phyloP scores from a whole-genome alignment of 2,888 invertebrate species.

The Dysmachus trigonus region DNA sequence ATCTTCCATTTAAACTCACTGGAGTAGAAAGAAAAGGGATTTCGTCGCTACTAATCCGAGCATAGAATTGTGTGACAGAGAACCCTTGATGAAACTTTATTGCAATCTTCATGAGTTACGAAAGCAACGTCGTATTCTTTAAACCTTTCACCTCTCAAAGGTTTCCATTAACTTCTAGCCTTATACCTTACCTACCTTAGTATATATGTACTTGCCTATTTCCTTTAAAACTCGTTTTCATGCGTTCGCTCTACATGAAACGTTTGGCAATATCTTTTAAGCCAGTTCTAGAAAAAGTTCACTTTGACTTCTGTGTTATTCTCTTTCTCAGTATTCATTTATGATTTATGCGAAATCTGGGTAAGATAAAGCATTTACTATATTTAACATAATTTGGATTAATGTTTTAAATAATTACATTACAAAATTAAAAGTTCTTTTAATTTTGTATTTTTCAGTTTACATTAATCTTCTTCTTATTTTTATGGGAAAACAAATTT shows the following conservation, averaged over 20 bases:
- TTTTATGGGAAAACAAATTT: too few relatives aligned
- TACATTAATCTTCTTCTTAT: too few relatives aligned
- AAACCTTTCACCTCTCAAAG: not conserved
- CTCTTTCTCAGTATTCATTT: not conserved
- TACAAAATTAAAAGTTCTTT: too few relatives aligned
- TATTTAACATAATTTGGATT: too few relatives aligned
- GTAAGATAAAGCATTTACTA: too few relatives aligned
- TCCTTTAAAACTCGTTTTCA: not conserved
- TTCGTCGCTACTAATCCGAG: not conserved
- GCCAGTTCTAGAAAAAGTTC: not conserved
- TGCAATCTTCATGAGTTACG: not conserved
- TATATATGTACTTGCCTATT: not conserved
- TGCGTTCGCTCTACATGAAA: not conserved
- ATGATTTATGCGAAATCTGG: not conserved
- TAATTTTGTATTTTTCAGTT: too few relatives aligned
- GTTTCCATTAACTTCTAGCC: not conserved
- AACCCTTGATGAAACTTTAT: not conserved
- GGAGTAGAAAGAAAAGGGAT: not conserved
- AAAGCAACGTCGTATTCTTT: not conserved
- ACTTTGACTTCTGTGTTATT: not conserved
- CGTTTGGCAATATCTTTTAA: not conserved
- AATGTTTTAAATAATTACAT: too few relatives aligned
- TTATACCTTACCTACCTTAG: not conserved
- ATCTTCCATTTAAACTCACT: not conserved
- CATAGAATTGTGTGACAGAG: not conserved